Evolutionary conservation across 2,888 invertebrate genomes (phyloP).

Genomic region (Alsophila aescularia): DNA sequence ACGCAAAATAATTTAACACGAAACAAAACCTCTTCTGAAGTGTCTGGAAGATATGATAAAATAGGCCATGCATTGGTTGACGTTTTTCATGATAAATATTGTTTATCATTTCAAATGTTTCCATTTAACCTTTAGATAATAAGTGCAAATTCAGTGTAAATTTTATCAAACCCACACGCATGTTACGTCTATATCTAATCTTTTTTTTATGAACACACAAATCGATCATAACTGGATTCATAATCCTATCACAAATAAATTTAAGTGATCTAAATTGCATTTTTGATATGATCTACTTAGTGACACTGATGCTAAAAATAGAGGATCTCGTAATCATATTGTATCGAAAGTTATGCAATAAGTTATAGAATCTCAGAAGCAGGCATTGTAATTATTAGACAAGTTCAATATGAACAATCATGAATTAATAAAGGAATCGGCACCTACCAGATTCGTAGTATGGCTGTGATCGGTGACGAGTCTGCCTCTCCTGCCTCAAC

Average conservation of each 20-base stretch:
- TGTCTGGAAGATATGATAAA: no score
- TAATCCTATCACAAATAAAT: conserved; percentile 7
- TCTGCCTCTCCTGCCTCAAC: conserved; percentile 66
- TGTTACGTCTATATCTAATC: no score
- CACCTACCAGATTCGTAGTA: conserved; percentile 80
- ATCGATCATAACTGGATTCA: conserved; percentile 1
- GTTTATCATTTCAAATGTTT: neutral
- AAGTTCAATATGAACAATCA: no score
- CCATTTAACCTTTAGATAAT: conserved; percentile 1
- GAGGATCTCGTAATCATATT: no score
- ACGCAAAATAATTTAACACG: neutral
- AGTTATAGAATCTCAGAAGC: no score
- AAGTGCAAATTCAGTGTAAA: conserved; percentile 10
- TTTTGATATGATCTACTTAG: neutral
- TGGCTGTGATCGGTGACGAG: conserved; percentile 72
- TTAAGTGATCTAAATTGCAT: neutral
- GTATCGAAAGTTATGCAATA: no score
- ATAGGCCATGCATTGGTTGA: neutral
- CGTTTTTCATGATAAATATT: neutral
- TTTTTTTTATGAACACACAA: neutral
- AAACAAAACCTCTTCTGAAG: neutral
- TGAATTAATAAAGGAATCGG: neutral
- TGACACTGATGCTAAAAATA: neutral
- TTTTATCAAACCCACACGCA: neutral
- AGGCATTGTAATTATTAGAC: no score